phyloP scores from a whole-genome alignment of 1,140 invertebrate species.

The Drosophila ambigua region DNA sequence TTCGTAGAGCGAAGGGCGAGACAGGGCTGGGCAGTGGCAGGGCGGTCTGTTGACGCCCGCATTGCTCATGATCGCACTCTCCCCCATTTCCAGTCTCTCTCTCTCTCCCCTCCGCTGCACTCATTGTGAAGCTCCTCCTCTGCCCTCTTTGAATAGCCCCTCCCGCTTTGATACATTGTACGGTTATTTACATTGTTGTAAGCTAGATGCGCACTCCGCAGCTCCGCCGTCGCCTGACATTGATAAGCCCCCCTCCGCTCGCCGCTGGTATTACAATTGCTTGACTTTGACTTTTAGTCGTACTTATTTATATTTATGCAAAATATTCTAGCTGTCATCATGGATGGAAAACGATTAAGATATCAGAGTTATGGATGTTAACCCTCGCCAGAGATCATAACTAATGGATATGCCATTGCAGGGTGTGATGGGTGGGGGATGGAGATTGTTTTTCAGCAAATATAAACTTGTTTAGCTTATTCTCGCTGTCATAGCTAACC shows the following conservation, averaged over 20 bases:
- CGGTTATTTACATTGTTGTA: constrained; percentile 32
- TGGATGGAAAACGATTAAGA: constrained; percentile 23
- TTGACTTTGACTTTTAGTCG: constrained; percentile 61
- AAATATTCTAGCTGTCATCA: constrained; percentile 21
- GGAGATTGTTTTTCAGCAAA: too few species aligned
- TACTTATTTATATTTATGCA: constrained; percentile 34
- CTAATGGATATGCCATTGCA: too few species aligned
- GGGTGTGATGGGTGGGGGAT: too few species aligned
- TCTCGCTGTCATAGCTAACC: too few species aligned
- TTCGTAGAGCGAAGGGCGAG: too few species aligned
- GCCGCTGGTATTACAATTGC: constrained; percentile 17
- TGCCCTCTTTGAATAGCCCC: not conserved
- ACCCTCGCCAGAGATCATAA: too few species aligned
- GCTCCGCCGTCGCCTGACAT: constrained; percentile 57
- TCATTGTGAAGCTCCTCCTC: not conserved
- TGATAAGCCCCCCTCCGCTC: constrained; percentile 43
- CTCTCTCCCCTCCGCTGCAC: constrained; percentile 2
- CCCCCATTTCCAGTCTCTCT: not conserved
- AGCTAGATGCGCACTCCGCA: too few species aligned
- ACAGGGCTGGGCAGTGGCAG: not conserved
- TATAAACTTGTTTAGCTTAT: too few species aligned
- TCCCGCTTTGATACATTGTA: constrained; percentile 27
- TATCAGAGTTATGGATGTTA: not conserved
- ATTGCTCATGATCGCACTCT: constrained; percentile 5
- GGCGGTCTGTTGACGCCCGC: constrained; percentile 1